A percentile compares a stretch with the other conserved stretches of the same genome.
Conservation (phyloP, 2,113 vertebrate species). For the Prietella phreatophila region DNA sequence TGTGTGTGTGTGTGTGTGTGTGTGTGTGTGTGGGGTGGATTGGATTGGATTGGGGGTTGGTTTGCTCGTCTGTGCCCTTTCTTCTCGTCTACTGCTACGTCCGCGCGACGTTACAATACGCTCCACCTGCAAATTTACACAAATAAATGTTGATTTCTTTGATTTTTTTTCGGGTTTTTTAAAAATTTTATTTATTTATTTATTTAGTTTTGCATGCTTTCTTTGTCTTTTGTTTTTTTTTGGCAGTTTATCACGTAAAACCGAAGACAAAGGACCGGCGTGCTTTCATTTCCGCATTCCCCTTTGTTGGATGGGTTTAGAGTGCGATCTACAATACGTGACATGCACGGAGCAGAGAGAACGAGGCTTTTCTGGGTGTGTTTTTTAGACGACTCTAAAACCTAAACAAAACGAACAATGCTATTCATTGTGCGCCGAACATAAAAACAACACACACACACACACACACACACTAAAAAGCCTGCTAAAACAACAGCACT, state of each 20-base stretch:
- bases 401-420: constrained; percentile 68
- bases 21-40: constrained; percentile 55
- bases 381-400: constrained; percentile 61
- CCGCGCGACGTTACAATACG: constrained; percentile 54
- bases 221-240: constrained; percentile 20
- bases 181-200: too few relatives aligned
- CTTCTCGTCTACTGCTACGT: constrained; percentile 45
- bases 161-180: not conserved
- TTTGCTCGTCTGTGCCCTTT: constrained; percentile 58
- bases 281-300: constrained; percentile 57
- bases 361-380: constrained; percentile 60
- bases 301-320: constrained; percentile 67
- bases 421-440: constrained; percentile 64
- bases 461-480: constrained; percentile 52
- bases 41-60: constrained; percentile 9
- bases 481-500: constrained; percentile 63
- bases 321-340: constrained; percentile 63
- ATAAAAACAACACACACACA: constrained; percentile 62
- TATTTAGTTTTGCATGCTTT: not conserved
- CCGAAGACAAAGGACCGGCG: constrained; percentile 49
- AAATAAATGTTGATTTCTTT: not conserved
- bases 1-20: too few relatives aligned
- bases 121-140: not conserved
- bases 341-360: constrained; percentile 62
- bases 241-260: constrained; percentile 33